Evolutionary conservation across 2,113 vertebrate genomes (phyloP), one percentile per base, ranked within the genome.

Genomic region (Pavo muticus): DNA sequence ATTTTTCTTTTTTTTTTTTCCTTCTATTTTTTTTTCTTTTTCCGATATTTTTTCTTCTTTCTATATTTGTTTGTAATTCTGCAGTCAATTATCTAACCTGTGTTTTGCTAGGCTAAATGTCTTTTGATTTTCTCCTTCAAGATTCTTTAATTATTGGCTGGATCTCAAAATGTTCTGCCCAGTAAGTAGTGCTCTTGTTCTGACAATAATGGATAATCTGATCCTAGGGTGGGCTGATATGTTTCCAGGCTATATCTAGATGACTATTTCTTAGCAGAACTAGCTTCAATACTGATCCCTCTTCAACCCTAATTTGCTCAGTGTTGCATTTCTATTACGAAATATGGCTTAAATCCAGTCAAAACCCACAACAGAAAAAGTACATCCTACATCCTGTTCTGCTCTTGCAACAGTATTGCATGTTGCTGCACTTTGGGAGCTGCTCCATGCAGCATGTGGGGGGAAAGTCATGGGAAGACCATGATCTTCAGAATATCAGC

Each of bases 331-430:
- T 10, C 10, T 76, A 37, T 2, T 63, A 37, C 57, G 60, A 67
- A 88, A 45, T 11, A 37, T n/a, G 1, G 4, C 37, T 77, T 76
- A 14, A 50, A 79, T 83, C 4, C 14, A 30, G 30, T 19, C 29
- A 85, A 85, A 96, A 69, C 11, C 6, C n/a, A 82, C 19, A 27
- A 40, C 29, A 79, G 15, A 76, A 72, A 37, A 65, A 5, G 7
- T 14, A 12, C 11, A 23, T 45, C 8, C 14, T 9, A 12, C 3
- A 50, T 19, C 7, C 3, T 16, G 3, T 6, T 68, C 25, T 1
- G 0, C 3, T 50, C 37, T 13, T 72, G 47, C 30, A 27, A 4
- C 0, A 3, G 35, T 10, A 13, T 12, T 19, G 10, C 0, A 1
- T 7, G 9, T 25, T 2, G 2, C 25, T 40, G 6, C 4, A 20